These are phyloP conservation scores for Morelia viridis DNA, from an alignment of 2,797 vertebrate genomes.

Conservation along the genomic window DNA sequence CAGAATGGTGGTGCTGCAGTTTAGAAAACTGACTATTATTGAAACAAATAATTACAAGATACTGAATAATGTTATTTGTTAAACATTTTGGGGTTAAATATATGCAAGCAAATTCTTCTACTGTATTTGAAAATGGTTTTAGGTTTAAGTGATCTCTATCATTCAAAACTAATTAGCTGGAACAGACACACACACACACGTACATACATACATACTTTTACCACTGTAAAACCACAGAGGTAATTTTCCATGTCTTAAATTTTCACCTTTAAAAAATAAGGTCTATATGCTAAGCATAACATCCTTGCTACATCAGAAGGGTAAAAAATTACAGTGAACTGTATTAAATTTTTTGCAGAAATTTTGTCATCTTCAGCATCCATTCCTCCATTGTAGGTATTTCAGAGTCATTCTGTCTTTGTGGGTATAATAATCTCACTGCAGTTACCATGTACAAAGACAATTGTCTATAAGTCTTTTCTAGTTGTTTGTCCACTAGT, in stretches of 20 bases:
- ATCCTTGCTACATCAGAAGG: background rate
- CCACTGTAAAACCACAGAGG: background rate
- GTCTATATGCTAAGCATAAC: background rate
- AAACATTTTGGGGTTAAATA: background rate
- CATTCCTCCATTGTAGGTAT: background rate
- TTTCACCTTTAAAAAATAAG: background rate
- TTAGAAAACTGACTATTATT: too few relatives aligned
- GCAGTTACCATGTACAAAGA: background rate
- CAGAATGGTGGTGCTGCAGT: background rate
- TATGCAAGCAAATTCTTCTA: background rate
- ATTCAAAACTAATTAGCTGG: background rate
- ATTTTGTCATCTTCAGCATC: too few relatives aligned
- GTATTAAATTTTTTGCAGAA: too few relatives aligned
- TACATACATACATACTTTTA: background rate
- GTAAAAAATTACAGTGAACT: background rate
- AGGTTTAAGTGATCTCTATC: background rate
- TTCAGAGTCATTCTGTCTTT: background rate
- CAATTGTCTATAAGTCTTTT: too few relatives aligned
- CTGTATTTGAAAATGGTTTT: too few relatives aligned
- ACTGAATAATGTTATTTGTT: background rate
- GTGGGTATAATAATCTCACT: background rate
- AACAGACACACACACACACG: background rate
- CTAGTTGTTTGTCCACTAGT: too few relatives aligned
- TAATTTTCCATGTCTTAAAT: background rate
- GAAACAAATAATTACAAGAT: background rate